phyloP scores from a whole-genome alignment of 2,113 vertebrate genomes.

The Colaptes auratus region DNA sequence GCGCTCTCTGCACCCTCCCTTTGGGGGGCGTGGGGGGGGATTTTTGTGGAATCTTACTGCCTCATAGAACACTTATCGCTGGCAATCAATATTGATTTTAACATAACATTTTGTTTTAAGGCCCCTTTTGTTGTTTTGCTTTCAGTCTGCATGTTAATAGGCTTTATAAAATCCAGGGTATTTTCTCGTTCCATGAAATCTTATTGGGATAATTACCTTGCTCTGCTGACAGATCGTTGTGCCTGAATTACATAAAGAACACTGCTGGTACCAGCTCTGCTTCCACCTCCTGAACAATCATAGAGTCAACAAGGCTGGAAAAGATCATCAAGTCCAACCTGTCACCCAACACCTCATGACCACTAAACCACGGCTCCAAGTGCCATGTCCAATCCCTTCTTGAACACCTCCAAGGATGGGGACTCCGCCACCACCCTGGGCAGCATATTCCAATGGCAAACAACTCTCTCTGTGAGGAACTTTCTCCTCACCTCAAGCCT shows the following conservation, averaged over 20 bases:
- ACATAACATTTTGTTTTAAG: constrained; percentile 60
- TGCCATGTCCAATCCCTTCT: too few species aligned
- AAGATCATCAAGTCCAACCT: too few species aligned
- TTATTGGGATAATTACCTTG: constrained; percentile 65
- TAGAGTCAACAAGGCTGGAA: too few species aligned
- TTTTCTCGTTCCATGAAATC: constrained; percentile 44
- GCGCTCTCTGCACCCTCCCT: not conserved
- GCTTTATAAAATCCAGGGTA: constrained; percentile 52
- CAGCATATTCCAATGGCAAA: too few species aligned
- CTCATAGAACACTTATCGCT: constrained; percentile 32
- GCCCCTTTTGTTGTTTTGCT: constrained; percentile 49
- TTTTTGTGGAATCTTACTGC: constrained; percentile 44
- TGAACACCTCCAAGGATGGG: too few species aligned
- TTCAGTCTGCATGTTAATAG: constrained; percentile 42
- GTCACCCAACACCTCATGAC: too few species aligned
- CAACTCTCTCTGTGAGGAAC: too few species aligned
- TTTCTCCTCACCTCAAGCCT: too few species aligned
- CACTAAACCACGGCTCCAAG: too few species aligned
- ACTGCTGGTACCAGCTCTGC: not conserved
- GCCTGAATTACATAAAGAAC: constrained; percentile 49
- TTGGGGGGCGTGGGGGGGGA: not conserved
- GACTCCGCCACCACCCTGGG: too few species aligned
- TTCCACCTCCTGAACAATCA: not conserved
- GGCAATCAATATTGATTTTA: constrained; percentile 67
- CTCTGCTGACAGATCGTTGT: constrained; percentile 46